Evolutionary conservation across 2,888 invertebrate genomes (phyloP).

Genomic region (Zelleria hepariella): DNA sequence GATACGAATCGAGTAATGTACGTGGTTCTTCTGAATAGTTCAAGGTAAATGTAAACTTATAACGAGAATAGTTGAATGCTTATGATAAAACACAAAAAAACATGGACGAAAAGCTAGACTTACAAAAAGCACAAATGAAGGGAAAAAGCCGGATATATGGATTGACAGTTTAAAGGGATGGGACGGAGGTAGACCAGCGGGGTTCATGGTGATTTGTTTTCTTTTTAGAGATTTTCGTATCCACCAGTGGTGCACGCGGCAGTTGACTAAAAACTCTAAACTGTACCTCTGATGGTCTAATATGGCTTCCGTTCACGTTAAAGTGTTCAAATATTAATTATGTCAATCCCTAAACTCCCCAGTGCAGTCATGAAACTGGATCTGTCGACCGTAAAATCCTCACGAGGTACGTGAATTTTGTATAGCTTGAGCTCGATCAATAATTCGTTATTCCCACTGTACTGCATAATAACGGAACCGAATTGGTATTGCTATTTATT

Average conservation of each 20-base stretch:
- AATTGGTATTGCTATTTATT: too few relatives aligned
- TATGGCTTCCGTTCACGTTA: background rate
- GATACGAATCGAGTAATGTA: too few relatives aligned
- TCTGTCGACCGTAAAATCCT: slow-evolving; percentile 11
- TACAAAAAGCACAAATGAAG: background rate
- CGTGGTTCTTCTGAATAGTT: too few relatives aligned
- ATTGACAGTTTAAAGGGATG: background rate
- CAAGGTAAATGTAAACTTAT: too few relatives aligned
- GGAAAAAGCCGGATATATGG: background rate
- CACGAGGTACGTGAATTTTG: slow-evolving; percentile 8
- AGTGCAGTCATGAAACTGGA: slow-evolving; percentile 12
- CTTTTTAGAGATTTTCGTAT: slow-evolving; percentile 37
- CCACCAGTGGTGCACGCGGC: slow-evolving; percentile 14
- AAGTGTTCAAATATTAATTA: slow-evolving; percentile 38
- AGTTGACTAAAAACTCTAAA: background rate
- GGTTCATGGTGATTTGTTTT: slow-evolving; percentile 6
- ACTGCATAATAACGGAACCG: too few relatives aligned
- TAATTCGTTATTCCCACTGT: too few relatives aligned
- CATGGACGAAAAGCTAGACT: background rate
- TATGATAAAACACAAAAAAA: too few relatives aligned
- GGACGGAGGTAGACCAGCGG: background rate
- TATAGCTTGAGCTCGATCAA: too few relatives aligned
- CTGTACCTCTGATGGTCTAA: background rate
- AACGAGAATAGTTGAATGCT: too few relatives aligned
- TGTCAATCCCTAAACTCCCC: slow-evolving; percentile 20